Evolutionary conservation across 2,113 vertebrate species (phyloP).

Genomic region (Crotalus viridis): DNA sequence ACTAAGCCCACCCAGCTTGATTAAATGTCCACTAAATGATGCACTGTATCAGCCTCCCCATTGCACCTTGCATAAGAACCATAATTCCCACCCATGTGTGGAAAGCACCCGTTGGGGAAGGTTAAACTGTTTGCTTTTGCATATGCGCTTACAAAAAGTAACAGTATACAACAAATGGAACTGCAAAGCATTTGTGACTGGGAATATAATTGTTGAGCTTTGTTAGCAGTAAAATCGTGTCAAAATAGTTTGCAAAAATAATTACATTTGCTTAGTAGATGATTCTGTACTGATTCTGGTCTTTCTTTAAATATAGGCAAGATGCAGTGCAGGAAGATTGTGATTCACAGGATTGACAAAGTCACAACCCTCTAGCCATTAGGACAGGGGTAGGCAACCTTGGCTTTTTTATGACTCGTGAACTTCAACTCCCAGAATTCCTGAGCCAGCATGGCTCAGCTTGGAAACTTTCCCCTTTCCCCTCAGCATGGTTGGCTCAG

Average conservation of each 20-base stretch:
- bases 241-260: neutral
- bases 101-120: neutral
- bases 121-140: neutral
- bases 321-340: neutral
- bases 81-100: neutral
- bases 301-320: neutral
- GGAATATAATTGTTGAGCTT: neutral
- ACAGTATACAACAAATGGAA: neutral
- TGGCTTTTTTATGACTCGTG: no score
- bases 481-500: no score
- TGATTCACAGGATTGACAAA: neutral
- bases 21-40: neutral
- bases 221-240: neutral
- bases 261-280: neutral
- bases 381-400: no score
- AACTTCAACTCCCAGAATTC: no score
- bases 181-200: neutral
- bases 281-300: neutral
- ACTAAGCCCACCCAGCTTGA: neutral
- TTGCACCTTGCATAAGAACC: neutral
- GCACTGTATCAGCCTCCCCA: neutral
- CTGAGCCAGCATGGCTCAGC: no score
- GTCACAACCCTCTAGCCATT: neutral
- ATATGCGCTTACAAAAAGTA: neutral
- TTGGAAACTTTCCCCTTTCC: no score